These are phyloP conservation scores for Chaetophractus vellerosus DNA, from an alignment of 2,797 vertebrate species.

Conservation along the genomic window DNA sequence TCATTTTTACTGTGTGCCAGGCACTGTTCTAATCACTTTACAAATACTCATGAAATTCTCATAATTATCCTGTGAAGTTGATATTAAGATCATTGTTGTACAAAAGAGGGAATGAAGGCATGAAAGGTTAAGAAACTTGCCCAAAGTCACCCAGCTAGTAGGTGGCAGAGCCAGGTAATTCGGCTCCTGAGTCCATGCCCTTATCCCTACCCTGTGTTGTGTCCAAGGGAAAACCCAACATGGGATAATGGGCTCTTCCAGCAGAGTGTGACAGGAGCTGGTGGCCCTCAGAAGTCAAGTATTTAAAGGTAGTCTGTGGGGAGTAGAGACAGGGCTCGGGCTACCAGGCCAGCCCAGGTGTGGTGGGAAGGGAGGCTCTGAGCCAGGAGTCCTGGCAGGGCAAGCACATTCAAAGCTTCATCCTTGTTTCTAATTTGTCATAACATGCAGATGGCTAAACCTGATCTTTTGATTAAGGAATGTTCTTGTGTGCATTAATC, in stretches of 20 bases:
- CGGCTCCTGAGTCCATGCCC: neutral
- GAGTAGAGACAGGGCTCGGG: no score
- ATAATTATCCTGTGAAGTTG: neutral
- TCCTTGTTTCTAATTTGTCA: neutral
- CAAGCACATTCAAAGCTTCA: neutral
- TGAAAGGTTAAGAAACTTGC: neutral
- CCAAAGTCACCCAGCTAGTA: neutral
- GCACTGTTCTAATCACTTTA: neutral
- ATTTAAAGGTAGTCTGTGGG: neutral
- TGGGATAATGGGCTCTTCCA: no score
- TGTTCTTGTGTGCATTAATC: no score
- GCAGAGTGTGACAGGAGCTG: neutral
- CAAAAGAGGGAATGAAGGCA: neutral
- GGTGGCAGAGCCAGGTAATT: neutral
- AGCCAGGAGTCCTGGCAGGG: neutral
- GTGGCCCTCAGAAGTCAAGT: neutral
- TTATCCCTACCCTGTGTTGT: neutral
- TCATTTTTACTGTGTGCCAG: neutral
- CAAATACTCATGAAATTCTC: neutral
- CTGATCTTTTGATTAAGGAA: neutral
- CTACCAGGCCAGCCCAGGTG: neutral
- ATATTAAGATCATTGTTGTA: neutral
- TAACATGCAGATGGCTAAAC: neutral
- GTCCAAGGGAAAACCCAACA: neutral
- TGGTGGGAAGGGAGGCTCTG: neutral